phyloP scores from a whole-genome alignment of 2,113 vertebrate genomes.

The Lathamus discolor region DNA sequence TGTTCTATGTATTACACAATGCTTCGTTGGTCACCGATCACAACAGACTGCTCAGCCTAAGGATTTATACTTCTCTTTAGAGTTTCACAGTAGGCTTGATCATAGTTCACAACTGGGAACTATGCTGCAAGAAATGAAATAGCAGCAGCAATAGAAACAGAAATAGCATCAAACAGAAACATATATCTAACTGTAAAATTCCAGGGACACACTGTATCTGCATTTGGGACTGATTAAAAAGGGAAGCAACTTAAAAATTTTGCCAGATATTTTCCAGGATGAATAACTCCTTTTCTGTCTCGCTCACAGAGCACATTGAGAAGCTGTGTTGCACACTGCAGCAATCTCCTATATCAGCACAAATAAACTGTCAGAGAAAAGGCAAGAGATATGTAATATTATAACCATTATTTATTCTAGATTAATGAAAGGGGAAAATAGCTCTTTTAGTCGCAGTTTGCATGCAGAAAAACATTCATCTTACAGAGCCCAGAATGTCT shows the following conservation, averaged over 20 bases:
- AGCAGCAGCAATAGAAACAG: too few relatives aligned
- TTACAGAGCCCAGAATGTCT: conserved; percentile 3
- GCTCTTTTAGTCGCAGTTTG: conserved; percentile 29
- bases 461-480: conserved; percentile 44
- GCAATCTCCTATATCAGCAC: neutral
- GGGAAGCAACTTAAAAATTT: conserved; percentile 6
- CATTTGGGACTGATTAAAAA: conserved; percentile 11
- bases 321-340: neutral
- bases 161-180: neutral
- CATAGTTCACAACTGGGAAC: neutral
- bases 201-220: neutral
- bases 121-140: neutral
- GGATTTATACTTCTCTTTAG: neutral
- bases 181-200: neutral
- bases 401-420: conserved; percentile 56
- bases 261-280: conserved; percentile 40
- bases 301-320: neutral
- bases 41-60: neutral
- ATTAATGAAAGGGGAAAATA: conserved; percentile 45
- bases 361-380: conserved; percentile 43
- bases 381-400: conserved; percentile 37
- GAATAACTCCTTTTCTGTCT: conserved; percentile 18
- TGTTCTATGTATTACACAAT: neutral
- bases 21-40: neutral
- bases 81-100: neutral